Base-by-base conservation (phyloP, 1,140 invertebrate species). In the Microplitis demolitor region DNA sequence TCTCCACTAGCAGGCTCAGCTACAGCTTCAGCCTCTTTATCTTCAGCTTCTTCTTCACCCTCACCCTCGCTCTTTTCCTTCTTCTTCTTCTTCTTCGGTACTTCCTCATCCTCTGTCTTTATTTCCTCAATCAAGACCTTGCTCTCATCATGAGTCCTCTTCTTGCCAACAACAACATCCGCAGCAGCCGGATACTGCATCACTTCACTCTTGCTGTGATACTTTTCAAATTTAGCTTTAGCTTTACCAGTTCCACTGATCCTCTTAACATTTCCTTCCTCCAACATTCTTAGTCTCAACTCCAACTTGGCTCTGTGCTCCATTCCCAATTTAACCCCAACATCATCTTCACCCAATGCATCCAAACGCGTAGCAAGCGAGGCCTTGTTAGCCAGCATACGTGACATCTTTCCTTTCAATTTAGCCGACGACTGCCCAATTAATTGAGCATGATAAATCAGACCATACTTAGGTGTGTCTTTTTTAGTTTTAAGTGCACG, bases 391-490 rank as follows among this genome's bases (percentile, higher is more conserved):
- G 98, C 98, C 74, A 99, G 88, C 92, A 98, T 99, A 80, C 98
- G 89, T 0, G 98, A 97, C 88, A 98, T 96, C 90, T 98, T 93
- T 77, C 95, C 98, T 84, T 99, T 99, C 72, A 96, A 93, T 83
- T 96, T 96, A 0, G 91, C 90, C 76, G 91, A 94, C 3, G 93
- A 91, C 82, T 97, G 94, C 3, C 95, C 96, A 35, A 99, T 93
- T 5, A 99, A 84, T 77, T 96, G 93, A 0, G 98, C 94, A 85
- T 99, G 98, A 84, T 98, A 99, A 75, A 99, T 98, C 3, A 99
- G 88, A 90, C 98, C 98, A 87, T 99, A 99, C 85, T 99, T 99
- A 0, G 98, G 98, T 0, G 98, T 99, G 80, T 99, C 96, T 79
- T 97, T 96, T 81, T 97, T 98, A 0, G 96, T 96, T 87, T 99